Conservation (phyloP, 2,113 vertebrate genomes). For the Tachysurus vachellii region DNA sequence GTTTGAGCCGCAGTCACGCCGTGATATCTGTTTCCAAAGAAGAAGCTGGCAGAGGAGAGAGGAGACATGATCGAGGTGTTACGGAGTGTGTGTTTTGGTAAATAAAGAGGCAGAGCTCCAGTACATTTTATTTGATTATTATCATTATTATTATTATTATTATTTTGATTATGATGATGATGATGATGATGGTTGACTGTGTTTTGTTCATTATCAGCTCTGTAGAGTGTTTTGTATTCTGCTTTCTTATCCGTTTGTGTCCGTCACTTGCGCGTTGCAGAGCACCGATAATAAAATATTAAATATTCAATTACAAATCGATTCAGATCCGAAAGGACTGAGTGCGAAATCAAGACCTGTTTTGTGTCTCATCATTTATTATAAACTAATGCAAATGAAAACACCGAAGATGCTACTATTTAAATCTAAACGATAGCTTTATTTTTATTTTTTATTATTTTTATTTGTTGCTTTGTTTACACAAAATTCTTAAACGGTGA, state of each 20-base stretch:
- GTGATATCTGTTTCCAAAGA: neutral
- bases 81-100: neutral
- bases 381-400: neutral
- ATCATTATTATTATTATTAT: neutral
- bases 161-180: neutral
- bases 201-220: neutral
- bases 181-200: neutral
- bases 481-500: neutral
- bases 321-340: neutral
- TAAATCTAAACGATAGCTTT: neutral
- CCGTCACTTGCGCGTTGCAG: neutral
- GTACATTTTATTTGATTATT: neutral
- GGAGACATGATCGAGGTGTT: neutral
- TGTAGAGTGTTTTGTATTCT: neutral
- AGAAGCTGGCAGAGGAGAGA: neutral
- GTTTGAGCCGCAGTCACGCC: neutral
- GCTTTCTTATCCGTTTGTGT: neutral
- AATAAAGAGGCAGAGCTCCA: neutral
- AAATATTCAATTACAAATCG: neutral
- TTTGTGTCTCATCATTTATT: neutral
- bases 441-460: neutral
- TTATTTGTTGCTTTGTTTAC: neutral
- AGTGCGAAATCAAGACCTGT: neutral
- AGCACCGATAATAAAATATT: neutral
- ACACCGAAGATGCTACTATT: neutral